phyloP scores from a whole-genome alignment of 2,797 vertebrate species.

The Catamblyrhynchus diadema region DNA sequence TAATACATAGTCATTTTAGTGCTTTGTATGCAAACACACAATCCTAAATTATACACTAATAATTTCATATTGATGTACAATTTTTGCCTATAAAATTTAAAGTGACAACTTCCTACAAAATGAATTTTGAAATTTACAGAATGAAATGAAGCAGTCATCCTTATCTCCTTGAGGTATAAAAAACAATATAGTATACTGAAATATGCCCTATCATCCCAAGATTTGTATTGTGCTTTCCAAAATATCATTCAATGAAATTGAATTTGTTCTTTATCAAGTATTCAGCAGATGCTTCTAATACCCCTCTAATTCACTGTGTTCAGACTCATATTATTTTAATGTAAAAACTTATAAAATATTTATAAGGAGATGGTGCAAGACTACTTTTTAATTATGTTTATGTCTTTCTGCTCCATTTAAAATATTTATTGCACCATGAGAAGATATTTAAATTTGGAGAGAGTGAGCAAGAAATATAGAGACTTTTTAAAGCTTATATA shows the following conservation, averaged over 20 bases:
- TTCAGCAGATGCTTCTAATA: constrained; percentile 62
- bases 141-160: neutral
- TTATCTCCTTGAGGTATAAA: neutral
- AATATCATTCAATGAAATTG: constrained; percentile 27
- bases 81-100: neutral
- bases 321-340: constrained; percentile 70
- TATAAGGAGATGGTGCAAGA: constrained; percentile 56
- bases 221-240: constrained; percentile 35
- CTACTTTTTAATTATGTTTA: constrained; percentile 69
- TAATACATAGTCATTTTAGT: neutral
- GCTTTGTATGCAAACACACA: neutral
- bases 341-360: constrained; percentile 70
- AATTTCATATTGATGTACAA: neutral
- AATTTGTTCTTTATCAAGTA: constrained; percentile 60
- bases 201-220: neutral
- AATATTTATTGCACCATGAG: constrained; percentile 66
- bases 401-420: constrained; percentile 68
- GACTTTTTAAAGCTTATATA: constrained; percentile 29
- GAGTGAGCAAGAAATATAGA: constrained; percentile 8
- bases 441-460: constrained; percentile 62
- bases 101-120: neutral
- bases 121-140: neutral
- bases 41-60: neutral
- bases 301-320: constrained; percentile 45
- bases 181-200: neutral